Evolutionary conservation across 2,113 vertebrate species (phyloP), one percentile per base, ranked within the genome.

Genomic region (Poeciliopsis prolifica): DNA sequence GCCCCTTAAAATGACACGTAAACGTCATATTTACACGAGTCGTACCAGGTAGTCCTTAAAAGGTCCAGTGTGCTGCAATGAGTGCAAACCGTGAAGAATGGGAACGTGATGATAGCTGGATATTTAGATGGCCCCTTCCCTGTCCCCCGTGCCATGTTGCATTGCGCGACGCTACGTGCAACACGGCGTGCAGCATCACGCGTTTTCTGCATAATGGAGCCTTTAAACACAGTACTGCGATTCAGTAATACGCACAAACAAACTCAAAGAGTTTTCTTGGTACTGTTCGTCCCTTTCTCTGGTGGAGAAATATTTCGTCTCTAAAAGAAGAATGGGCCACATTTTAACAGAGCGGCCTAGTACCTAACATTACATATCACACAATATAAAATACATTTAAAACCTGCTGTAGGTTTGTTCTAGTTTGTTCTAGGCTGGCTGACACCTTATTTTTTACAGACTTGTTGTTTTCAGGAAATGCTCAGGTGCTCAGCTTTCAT

Each of bases 1-100:
- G 81, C 88, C 74, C 71, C 84, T 84, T 68, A 64, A 86, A 81
- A 78, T 83, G n/a, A 28, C 17, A 79, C 10, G 30, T 79, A 75
- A 85, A 86, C 31, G 78, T 33, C 28, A 64, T 2, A 5, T 0
- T 81, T 82, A 68, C 2, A 1, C 54, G 30, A 77, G 73, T 70
- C 62, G 37, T 79, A 75, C 44, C 65, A 33, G 75, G 70, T 75
- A 29, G 51, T 78, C 78, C 30, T 30, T 82, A 63, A n/a, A 68
- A 28, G 3, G 2, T 70, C 69, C 69, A 71, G 69, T 61, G 33
- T 61, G 33, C 61, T 28, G 22, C 28, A n/a, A 63, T 28, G n/a
- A 48, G 35, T 33, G 24, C 30, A 19, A 48, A 51, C 15, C 30
- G 17, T 29, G 22, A 54, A 54, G 6, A 6, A 24, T 24, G 22